Evolutionary conservation across 2,797 vertebrate species (phyloP).

Genomic region (Mus caroli): DNA sequence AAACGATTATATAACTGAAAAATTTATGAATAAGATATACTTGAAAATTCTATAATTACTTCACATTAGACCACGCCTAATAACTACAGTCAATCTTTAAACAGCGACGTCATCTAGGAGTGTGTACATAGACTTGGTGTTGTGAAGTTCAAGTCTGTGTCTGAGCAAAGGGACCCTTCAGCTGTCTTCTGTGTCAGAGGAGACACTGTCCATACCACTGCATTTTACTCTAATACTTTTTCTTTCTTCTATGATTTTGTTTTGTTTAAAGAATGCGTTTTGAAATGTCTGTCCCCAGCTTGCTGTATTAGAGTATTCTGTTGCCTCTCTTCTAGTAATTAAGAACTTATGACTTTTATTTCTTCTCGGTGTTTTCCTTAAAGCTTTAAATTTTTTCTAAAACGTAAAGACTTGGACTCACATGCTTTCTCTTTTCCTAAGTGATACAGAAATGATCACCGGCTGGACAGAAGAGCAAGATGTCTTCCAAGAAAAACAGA

Average conservation of each 20-base stretch:
- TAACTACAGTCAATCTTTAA: slow-evolving; percentile 40
- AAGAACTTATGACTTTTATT: not conserved
- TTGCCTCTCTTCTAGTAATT: not conserved
- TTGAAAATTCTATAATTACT: slow-evolving; percentile 34
- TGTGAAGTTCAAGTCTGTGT: not conserved
- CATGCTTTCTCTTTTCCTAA: not conserved
- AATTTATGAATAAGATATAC: not conserved
- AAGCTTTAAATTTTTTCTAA: not conserved
- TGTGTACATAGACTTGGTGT: not conserved
- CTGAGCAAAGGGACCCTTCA: slow-evolving; percentile 42
- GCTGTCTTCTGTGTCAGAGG: not conserved
- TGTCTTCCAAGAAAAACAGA: not conserved
- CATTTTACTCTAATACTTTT: not conserved
- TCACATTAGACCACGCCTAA: not conserved
- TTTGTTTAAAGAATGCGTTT: not conserved
- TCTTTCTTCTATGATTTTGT: not conserved
- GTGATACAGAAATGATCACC: not conserved
- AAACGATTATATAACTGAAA: not conserved
- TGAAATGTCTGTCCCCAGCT: not conserved
- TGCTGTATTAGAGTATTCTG: not conserved
- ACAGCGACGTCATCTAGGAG: not conserved
- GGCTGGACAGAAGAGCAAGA: not conserved
- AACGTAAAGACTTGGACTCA: not conserved
- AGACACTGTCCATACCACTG: not conserved
- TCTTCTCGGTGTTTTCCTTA: not conserved